Evolutionary conservation across 2,888 invertebrate genomes (phyloP).

Genomic region (Clunio marinus): DNA sequence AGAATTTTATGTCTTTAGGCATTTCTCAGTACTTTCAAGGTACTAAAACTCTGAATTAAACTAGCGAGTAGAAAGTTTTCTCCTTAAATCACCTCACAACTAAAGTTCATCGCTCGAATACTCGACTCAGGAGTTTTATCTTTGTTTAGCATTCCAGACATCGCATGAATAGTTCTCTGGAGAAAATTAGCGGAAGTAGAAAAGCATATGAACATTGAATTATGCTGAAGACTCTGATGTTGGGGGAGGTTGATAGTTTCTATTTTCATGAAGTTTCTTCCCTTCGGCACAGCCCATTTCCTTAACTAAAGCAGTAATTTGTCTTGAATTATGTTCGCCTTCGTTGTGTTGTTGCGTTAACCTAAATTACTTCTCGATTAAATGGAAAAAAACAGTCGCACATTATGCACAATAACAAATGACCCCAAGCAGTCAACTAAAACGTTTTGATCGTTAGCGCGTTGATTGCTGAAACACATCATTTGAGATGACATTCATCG

Average conservation of each 20-base stretch:
- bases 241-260: neutral
- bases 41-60: neutral
- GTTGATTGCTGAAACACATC: too few relatives aligned
- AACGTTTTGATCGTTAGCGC: too few relatives aligned
- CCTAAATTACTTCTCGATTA: neutral
- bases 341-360: neutral
- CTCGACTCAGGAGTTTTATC: neutral
- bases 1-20: neutral
- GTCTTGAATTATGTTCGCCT: neutral
- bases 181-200: constrained; percentile 21
- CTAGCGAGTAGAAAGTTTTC: neutral
- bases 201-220: neutral
- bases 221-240: neutral
- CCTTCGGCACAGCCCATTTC: constrained; percentile 14
- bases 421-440: neutral
- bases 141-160: constrained; percentile 6
- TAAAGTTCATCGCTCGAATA: neutral
- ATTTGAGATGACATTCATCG: too few relatives aligned
- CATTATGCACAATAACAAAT: neutral
- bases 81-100: neutral
- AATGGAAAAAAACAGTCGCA: neutral
- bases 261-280: neutral
- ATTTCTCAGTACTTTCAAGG: neutral
- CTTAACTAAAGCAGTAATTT: neutral
- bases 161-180: neutral